Percentiles rank a stretch among this genome's conserved stretches.
Evolutionary conservation across 2,113 vertebrate genomes (phyloP).

Genomic region (Tachysurus vachellii): DNA sequence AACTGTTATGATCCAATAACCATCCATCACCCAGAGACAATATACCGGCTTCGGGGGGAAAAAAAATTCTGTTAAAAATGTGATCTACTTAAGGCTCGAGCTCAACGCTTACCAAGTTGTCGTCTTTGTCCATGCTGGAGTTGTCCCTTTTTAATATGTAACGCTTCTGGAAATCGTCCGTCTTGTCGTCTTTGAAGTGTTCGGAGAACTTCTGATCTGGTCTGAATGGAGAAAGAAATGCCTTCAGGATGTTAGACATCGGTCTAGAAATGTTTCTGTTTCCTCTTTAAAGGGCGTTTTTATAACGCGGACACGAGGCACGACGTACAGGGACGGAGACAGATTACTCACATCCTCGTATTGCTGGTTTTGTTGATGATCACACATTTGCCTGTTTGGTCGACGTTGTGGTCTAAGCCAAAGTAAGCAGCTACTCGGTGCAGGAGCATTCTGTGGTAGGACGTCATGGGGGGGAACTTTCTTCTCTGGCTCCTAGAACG

Average conservation of each 20-base stretch:
- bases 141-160: constrained; percentile 99
- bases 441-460: constrained; percentile 97
- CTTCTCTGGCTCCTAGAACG: constrained; percentile 86
- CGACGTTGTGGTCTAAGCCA: constrained; percentile 97
- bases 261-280: constrained; percentile 27
- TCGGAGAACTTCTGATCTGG: constrained; percentile 99
- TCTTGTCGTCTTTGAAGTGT: constrained; percentile 97
- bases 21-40: constrained; percentile 8
- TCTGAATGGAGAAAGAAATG: constrained; percentile 66
- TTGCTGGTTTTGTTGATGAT: constrained; percentile 98
- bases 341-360: constrained; percentile 93
- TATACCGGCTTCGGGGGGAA: background rate
- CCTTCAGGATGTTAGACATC: background rate
- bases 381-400: constrained; percentile 95
- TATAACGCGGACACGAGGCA: background rate
- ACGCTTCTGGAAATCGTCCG: constrained; percentile 95
- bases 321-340: background rate
- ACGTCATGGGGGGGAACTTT: constrained; percentile 98
- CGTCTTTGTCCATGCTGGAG: constrained; percentile 95
- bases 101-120: constrained; percentile 79
- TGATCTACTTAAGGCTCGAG: background rate
- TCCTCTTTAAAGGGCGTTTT: constrained; percentile 24
- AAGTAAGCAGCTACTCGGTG: constrained; percentile 98
- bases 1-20: constrained; percentile 1
- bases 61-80: no score